Percentiles rank a stretch among this genome's conserved stretches.
These are phyloP conservation scores for Heterodera carotae DNA, from an alignment of 1,140 invertebrate species.

Conservation along the genomic window DNA sequence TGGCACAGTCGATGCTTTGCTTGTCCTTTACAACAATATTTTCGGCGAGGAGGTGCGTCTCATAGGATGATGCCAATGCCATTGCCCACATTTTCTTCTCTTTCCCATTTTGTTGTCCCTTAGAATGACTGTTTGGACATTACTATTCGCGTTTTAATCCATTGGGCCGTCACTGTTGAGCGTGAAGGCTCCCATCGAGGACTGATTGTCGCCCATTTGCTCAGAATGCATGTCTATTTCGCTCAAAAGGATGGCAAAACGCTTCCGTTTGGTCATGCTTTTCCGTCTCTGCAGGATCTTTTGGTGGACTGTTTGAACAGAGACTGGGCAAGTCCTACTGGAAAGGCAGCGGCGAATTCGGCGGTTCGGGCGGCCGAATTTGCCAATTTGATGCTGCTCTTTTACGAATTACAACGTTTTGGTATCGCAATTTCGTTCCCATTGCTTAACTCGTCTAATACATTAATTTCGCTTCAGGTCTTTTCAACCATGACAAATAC, in stretches of 20 bases:
- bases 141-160: constrained; percentile 39
- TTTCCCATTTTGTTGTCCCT: neutral
- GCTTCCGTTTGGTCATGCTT: constrained; percentile 21
- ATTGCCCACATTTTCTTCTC: too few relatives aligned
- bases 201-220: constrained; percentile 41
- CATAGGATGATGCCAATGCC: too few relatives aligned
- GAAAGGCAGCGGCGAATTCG: constrained; percentile 15
- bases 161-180: constrained; percentile 50
- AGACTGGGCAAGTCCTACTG: constrained; percentile 37
- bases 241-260: neutral
- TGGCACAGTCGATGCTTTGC: constrained; percentile 32
- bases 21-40: constrained; percentile 42
- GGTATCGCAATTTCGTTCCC: neutral
- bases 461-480: constrained; percentile 2
- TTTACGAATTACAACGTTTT: constrained; percentile 44
- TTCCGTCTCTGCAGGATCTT: constrained; percentile 46
- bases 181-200: constrained; percentile 50
- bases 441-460: neutral
- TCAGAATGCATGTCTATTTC: constrained; percentile 36
- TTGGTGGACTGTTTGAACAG: constrained; percentile 46
- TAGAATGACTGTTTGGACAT: constrained; percentile 19
- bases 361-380: constrained; percentile 37
- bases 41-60: constrained; percentile 32
- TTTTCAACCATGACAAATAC: constrained; percentile 48
- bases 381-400: constrained; percentile 48